Conservation (phyloP, 53 echinoderm and acorn worm genomes). For the Echinometra lucunter region DNA sequence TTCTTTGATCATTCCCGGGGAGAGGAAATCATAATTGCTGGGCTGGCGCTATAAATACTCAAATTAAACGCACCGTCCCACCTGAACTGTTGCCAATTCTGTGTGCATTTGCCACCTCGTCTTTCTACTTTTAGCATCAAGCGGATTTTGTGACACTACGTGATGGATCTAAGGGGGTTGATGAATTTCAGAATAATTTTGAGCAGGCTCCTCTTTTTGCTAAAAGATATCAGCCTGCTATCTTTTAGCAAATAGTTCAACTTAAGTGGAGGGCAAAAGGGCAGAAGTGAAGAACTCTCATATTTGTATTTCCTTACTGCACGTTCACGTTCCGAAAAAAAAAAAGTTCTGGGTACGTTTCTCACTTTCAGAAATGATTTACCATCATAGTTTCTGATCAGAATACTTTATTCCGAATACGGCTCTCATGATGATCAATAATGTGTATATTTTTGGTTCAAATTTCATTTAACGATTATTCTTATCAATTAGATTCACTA, state of each 20-base stretch:
- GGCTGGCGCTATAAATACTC: slow-evolving; percentile 41
- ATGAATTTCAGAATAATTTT: neutral
- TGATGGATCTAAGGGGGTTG: neutral
- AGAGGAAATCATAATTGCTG: slow-evolving; percentile 57
- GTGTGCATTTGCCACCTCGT: neutral
- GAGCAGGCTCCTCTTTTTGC: neutral
- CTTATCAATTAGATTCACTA: neutral
- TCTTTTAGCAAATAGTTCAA: neutral
- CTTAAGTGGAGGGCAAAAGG: neutral
- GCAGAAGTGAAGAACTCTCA: neutral
- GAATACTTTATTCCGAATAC: too few species aligned
- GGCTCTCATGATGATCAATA: too few species aligned
- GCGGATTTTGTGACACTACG: slow-evolving; percentile 5
- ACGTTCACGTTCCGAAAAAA: too few species aligned
- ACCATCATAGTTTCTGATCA: too few species aligned
- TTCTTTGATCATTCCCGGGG: slow-evolving; percentile 13
- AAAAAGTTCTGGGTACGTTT: too few species aligned
- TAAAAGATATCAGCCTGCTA: too few species aligned
- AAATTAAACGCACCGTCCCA: slow-evolving; percentile 30
- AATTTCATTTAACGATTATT: too few species aligned
- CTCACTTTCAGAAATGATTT: too few species aligned
- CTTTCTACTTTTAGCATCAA: slow-evolving; percentile 26
- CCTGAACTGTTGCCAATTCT: slow-evolving; percentile 52
- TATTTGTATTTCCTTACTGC: neutral
- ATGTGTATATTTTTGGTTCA: too few species aligned